Conservation (phyloP, 2,113 vertebrate species). For the Sialia sialis region DNA sequence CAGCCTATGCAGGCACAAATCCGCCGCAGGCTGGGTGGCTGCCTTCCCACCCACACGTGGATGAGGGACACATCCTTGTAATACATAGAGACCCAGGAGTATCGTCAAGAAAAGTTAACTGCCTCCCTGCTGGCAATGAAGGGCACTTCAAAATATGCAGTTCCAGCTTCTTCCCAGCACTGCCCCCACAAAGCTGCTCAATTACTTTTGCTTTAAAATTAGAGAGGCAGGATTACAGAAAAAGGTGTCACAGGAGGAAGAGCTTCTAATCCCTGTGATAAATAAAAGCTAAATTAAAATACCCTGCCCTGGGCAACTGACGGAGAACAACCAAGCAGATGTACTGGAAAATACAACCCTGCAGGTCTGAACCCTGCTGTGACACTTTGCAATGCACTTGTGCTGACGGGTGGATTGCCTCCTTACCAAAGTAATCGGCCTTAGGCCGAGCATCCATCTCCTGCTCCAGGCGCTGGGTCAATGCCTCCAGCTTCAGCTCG, state of each 20-base stretch:
- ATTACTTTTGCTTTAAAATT: neutral
- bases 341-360: accelerated
- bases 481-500: slow-evolving; percentile 89
- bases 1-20: accelerated
- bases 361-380: neutral
- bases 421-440: slow-evolving; percentile 92
- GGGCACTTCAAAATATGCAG: neutral
- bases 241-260: neutral
- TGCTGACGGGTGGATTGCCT: accelerated
- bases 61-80: neutral
- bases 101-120: neutral
- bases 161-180: neutral
- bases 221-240: neutral
- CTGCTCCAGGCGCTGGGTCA: slow-evolving; percentile 89
- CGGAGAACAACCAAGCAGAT: neutral
- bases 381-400: neutral
- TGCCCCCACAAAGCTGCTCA: neutral
- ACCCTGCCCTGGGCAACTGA: neutral
- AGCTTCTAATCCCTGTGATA: neutral
- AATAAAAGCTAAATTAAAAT: neutral
- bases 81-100: neutral
- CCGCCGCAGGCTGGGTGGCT: neutral
- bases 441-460: slow-evolving; percentile 91
- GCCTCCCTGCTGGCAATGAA: neutral
- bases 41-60: neutral